A percentile compares a stretch with the other conserved stretches of the same genome.
Evolutionary conservation across 2,888 invertebrate genomes (phyloP).

Genomic region (Anaspis maculata): DNA sequence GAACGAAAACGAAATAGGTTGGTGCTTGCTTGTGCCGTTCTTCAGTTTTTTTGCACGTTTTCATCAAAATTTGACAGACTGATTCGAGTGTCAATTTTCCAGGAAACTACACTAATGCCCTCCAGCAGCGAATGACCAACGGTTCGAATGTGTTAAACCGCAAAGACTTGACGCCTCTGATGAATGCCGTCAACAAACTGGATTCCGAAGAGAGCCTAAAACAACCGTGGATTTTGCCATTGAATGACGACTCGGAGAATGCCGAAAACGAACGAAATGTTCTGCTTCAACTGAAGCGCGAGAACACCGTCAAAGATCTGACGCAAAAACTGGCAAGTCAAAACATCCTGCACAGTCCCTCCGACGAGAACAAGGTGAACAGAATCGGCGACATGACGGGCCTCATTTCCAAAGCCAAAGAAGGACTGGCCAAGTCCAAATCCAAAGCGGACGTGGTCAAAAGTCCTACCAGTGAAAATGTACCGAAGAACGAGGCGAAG

Average conservation of each 20-base stretch:
- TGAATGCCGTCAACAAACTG: conserved; percentile 50
- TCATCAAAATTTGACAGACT: background rate
- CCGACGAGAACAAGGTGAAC: conserved; percentile 51
- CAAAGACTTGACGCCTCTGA: conserved; percentile 47
- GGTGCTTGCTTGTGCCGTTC: conserved; percentile 13
- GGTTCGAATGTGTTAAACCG: conserved; percentile 49
- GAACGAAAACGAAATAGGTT: conserved; percentile 32
- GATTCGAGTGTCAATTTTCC: too few relatives aligned
- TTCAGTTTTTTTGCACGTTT: background rate
- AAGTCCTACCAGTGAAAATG: conserved; percentile 60
- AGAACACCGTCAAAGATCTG: conserved; percentile 81
- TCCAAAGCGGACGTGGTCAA: conserved; percentile 70
- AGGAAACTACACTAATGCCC: conserved; percentile 52
- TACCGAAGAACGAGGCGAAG: conserved; percentile 57
- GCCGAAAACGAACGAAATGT: conserved; percentile 47
- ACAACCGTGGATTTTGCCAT: conserved; percentile 41
- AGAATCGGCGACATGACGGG: conserved; percentile 81
- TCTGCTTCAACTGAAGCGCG: conserved; percentile 63
- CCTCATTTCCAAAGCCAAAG: conserved; percentile 84
- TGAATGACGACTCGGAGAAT: conserved; percentile 47
- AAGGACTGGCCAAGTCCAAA: conserved; percentile 76
- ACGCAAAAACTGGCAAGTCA: conserved; percentile 77
- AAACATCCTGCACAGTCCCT: conserved; percentile 47
- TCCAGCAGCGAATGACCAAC: conserved; percentile 54
- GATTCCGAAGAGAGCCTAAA: conserved; percentile 45